These are phyloP conservation scores for Notodonta ziczac DNA, from an alignment of 2,888 invertebrate species.

Conservation along the genomic window DNA sequence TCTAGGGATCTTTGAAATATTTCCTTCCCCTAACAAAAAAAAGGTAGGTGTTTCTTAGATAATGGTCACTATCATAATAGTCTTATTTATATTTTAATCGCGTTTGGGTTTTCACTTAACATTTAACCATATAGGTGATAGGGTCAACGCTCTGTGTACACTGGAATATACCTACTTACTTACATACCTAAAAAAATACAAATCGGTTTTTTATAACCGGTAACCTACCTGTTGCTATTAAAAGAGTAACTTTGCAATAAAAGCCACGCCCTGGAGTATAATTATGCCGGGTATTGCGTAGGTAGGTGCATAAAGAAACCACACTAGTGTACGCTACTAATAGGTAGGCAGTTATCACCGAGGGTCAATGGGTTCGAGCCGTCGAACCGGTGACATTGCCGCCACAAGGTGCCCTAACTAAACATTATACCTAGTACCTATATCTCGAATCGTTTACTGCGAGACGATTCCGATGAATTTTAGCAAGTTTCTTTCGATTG, in stretches of 20 bases:
- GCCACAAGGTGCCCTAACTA: conserved; percentile 48
- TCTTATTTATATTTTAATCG: background rate
- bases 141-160: conserved; percentile 16
- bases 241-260: too few relatives aligned
- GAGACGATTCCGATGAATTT: background rate
- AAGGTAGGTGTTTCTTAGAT: too few relatives aligned
- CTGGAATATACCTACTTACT: background rate
- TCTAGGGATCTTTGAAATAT: too few relatives aligned
- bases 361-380: conserved; percentile 46
- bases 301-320: background rate
- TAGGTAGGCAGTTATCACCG: conserved; percentile 37
- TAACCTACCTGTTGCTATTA: too few relatives aligned
- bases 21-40: too few relatives aligned
- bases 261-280: too few relatives aligned
- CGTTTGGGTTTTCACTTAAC: conserved; percentile 12
- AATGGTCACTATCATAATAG: too few relatives aligned
- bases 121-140: conserved; percentile 22
- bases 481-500: background rate
- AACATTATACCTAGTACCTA: conserved; percentile 26
- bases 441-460: conserved; percentile 27
- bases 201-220: too few relatives aligned
- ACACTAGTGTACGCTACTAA: conserved; percentile 6
- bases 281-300: too few relatives aligned
- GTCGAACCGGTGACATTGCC: conserved; percentile 50
- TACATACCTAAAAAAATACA: too few relatives aligned